Evolutionary conservation across 2,113 vertebrate species (phyloP).

Genomic region (Silurus asotus): DNA sequence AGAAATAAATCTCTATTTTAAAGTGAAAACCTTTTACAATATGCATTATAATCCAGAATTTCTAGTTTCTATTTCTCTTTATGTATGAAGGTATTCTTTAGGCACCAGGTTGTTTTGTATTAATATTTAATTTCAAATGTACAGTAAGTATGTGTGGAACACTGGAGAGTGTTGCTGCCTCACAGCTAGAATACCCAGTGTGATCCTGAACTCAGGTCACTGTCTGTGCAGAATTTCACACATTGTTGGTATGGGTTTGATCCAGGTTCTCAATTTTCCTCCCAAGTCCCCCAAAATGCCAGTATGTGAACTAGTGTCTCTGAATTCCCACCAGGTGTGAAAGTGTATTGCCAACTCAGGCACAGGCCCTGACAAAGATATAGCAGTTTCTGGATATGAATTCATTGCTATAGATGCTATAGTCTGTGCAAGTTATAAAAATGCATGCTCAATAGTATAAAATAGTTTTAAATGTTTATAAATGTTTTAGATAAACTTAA

Average conservation of each 20-base stretch:
- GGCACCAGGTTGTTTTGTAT: not conserved
- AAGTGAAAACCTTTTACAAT: not conserved
- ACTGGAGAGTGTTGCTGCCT: not conserved
- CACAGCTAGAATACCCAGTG: not conserved
- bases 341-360: not conserved
- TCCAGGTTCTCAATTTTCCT: not conserved
- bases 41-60: not conserved
- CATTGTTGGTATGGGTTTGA: not conserved
- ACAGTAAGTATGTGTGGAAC: not conserved
- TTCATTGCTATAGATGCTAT: not conserved
- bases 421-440: not conserved
- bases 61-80: not conserved
- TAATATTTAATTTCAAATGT: not conserved
- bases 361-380: not conserved
- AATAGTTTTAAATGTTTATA: not conserved
- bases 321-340: not conserved
- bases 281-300: not conserved
- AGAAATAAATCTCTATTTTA: not conserved
- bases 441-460: not conserved
- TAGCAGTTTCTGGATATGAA: not conserved
- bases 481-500: not conserved
- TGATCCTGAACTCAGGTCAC: slow-evolving; percentile 1
- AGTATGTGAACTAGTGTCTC: not conserved
- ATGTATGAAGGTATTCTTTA: not conserved
- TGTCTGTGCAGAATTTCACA: slow-evolving; percentile 4